A percentile compares a stretch with the other conserved stretches of the same genome.
phyloP scores from a whole-genome alignment of 2,888 invertebrate species.

The Scaptomyza cyrtandrae region DNA sequence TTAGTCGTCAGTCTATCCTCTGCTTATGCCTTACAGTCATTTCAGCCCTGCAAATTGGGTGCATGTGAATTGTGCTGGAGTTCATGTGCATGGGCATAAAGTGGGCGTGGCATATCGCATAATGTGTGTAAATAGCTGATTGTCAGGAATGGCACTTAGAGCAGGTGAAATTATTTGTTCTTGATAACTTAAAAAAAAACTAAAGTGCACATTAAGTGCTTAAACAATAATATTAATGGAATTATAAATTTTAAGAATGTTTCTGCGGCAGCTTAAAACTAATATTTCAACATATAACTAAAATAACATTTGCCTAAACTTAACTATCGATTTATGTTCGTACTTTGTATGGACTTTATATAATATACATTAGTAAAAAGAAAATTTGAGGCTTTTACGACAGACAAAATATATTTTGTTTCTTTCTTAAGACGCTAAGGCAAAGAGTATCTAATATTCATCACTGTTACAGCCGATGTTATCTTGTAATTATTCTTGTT shows the following conservation, averaged over 20 bases:
- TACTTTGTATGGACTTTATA: too few species aligned
- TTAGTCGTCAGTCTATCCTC: conserved; percentile 26
- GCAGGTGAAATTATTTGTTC: not conserved
- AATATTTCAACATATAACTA: too few species aligned
- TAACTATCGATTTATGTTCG: too few species aligned
- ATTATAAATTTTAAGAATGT: too few species aligned
- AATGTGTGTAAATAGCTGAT: conserved; percentile 45
- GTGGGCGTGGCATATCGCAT: conserved; percentile 61
- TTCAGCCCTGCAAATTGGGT: conserved; percentile 11
- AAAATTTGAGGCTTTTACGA: too few species aligned
- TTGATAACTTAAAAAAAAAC: not conserved
- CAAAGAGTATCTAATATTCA: conserved; percentile 35
- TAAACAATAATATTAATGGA: too few species aligned
- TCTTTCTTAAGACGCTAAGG: not conserved
- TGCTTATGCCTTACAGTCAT: conserved; percentile 36
- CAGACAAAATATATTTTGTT: too few species aligned
- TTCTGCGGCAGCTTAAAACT: too few species aligned
- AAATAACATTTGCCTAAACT: too few species aligned
- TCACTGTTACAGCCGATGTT: not conserved
- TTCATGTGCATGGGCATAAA: conserved; percentile 32
- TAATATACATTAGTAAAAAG: too few species aligned
- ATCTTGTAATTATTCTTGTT: conserved; percentile 61
- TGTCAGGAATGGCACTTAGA: conserved; percentile 41
- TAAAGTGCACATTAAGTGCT: not conserved
- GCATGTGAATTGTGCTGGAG: conserved; percentile 47